A percentile compares a stretch with the other conserved stretches of the same genome.
phyloP scores from a whole-genome alignment of 2,888 invertebrate genomes.

The Entomobrya proxima region DNA sequence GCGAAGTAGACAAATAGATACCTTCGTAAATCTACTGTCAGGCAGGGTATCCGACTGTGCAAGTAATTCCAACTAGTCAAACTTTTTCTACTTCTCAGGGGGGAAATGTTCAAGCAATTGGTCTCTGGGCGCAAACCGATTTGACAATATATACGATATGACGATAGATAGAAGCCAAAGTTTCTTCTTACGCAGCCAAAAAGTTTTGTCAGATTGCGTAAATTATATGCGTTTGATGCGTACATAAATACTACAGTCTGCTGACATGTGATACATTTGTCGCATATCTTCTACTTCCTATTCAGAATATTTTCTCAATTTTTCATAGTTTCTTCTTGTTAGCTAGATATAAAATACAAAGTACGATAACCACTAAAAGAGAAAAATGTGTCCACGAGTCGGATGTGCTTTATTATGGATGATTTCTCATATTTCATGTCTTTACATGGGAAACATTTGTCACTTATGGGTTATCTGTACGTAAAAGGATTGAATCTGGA shows the following conservation, averaged over 20 bases:
- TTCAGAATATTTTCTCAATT: neutral
- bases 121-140: conserved; percentile 39
- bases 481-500: neutral
- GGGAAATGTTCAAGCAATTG: conserved; percentile 46
- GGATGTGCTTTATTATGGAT: conserved; percentile 61
- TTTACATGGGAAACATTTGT: conserved; percentile 35
- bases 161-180: conserved; percentile 3
- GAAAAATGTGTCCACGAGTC: neutral
- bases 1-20: neutral
- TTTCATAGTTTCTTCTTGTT: conserved; percentile 12
- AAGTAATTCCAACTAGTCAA: conserved; percentile 11
- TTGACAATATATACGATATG: conserved; percentile 62
- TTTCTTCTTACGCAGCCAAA: conserved; percentile 58
- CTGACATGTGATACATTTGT: too few relatives aligned
- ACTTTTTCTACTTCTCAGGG: conserved; percentile 5
- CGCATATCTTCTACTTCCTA: neutral
- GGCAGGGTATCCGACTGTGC: neutral
- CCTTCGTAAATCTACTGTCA: neutral
- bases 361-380: neutral
- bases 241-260: conserved; percentile 15
- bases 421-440: conserved; percentile 63
- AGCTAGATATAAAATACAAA: neutral
- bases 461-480: neutral
- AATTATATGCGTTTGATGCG: conserved; percentile 63
- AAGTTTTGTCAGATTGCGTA: conserved; percentile 58